Evolutionary conservation across 2,113 vertebrate species (phyloP).

Genomic region (Miniopterus natalensis): DNA sequence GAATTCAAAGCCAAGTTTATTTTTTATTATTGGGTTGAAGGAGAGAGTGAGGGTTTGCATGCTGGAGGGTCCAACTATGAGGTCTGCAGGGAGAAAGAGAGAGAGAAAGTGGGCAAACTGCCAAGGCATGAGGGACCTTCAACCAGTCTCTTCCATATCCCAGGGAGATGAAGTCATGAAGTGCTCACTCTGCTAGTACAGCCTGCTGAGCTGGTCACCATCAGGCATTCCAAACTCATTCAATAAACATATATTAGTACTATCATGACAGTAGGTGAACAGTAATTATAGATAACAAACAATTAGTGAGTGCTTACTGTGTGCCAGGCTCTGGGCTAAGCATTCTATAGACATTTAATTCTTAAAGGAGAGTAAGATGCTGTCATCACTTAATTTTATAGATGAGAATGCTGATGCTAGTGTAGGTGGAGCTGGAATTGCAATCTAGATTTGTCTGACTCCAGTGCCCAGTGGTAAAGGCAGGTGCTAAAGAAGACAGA

Average conservation of each 20-base stretch:
- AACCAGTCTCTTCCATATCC: not conserved
- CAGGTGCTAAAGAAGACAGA: not conserved
- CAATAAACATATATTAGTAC: not conserved
- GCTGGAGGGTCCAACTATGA: constrained; percentile 49
- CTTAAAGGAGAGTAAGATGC: not conserved
- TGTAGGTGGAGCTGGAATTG: not conserved
- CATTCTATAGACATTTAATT: not conserved
- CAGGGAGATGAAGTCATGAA: constrained; percentile 8
- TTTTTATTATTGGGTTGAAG: constrained; percentile 60
- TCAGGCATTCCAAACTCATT: constrained; percentile 16
- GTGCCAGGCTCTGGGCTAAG: not conserved
- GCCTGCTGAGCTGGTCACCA: not conserved
- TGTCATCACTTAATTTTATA: not conserved
- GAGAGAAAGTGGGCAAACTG: constrained; percentile 23
- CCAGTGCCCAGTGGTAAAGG: not conserved
- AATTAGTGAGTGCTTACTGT: not conserved
- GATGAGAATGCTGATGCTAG: not conserved
- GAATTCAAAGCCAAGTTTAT: constrained; percentile 79
- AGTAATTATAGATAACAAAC: not conserved
- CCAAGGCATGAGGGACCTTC: constrained; percentile 30
- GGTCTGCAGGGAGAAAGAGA: not conserved
- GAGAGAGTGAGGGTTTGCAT: constrained; percentile 71
- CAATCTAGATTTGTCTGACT: not conserved
- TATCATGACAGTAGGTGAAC: not conserved
- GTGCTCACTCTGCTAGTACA: not conserved